Evolutionary conservation across 2,888 invertebrate genomes (phyloP).

Genomic region (Seira musarum): DNA sequence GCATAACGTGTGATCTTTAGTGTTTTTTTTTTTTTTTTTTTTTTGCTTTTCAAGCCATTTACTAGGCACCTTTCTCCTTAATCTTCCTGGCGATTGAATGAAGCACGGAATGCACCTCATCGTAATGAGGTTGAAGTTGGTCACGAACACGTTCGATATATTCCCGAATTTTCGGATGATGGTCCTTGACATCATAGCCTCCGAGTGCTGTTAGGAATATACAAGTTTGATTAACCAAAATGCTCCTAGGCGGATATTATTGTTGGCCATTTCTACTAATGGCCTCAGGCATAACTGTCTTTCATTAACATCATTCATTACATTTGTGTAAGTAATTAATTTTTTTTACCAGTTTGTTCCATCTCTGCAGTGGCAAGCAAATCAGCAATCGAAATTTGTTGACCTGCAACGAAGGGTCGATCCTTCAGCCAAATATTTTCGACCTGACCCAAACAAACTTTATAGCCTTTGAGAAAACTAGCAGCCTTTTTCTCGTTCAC

Average conservation of each 20-base stretch:
- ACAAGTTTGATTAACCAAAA: conserved; percentile 14
- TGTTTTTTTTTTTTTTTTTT: too few relatives aligned
- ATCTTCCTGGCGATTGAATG: conserved; percentile 12
- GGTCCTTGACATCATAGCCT: conserved; percentile 56
- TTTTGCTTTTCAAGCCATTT: too few relatives aligned
- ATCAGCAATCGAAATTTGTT: conserved; percentile 59
- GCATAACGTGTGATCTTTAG: too few relatives aligned
- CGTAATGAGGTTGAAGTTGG: conserved; percentile 56
- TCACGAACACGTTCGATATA: conserved; percentile 57
- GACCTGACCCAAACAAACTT: conserved; percentile 49
- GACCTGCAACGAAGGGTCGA: conserved; percentile 56
- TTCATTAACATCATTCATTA: not conserved
- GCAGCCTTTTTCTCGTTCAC: conserved; percentile 44
- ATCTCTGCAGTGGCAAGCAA: conserved; percentile 60
- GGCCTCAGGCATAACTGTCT: too few relatives aligned
- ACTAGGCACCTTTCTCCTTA: not conserved
- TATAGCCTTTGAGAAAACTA: conserved; percentile 35
- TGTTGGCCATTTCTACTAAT: too few relatives aligned
- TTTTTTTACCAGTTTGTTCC: conserved; percentile 58
- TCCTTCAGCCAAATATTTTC: conserved; percentile 61
- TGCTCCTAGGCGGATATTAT: too few relatives aligned
- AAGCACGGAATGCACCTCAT: conserved; percentile 45
- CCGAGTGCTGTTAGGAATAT: conserved; percentile 42
- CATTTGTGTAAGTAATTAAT: not conserved
- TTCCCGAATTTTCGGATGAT: conserved; percentile 45